These are phyloP conservation scores for Ia io DNA, from an alignment of 2,113 vertebrate species.

Conservation along the genomic window DNA sequence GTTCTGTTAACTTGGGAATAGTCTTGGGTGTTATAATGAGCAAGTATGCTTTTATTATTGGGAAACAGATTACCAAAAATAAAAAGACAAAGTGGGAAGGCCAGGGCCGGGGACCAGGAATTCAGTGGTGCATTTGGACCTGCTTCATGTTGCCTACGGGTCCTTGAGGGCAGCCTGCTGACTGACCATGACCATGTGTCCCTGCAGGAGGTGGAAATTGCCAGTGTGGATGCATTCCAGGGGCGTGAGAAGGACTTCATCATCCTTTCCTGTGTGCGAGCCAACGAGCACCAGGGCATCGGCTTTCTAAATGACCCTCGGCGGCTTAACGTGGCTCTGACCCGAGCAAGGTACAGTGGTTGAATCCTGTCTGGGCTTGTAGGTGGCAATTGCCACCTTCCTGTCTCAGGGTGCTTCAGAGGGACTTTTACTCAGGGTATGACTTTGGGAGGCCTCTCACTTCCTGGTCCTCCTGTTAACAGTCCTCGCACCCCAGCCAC, in stretches of 20 bases:
- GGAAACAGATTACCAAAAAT: not conserved
- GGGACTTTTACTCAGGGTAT: not conserved
- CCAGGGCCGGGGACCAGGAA: too few species aligned
- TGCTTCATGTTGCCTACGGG: not conserved
- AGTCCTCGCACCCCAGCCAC: not conserved
- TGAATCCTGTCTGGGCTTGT: not conserved
- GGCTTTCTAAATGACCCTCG: conserved; percentile 97
- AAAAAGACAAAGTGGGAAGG: not conserved
- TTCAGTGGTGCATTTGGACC: not conserved
- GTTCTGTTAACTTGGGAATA: not conserved
- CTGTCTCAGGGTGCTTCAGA: not conserved
- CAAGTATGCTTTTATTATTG: not conserved
- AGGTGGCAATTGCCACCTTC: not conserved
- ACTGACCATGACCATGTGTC: not conserved
- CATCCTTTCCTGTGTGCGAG: conserved; percentile 97
- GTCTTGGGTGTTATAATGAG: not conserved
- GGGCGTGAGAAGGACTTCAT: conserved; percentile 99
- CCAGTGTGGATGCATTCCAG: conserved; percentile 98
- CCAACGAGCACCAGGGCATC: conserved; percentile 98
- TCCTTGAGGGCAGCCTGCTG: not conserved
- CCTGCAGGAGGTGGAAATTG: conserved; percentile 96
- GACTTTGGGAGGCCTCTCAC: not conserved
- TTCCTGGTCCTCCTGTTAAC: not conserved
- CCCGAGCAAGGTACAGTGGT: conserved; percentile 90
- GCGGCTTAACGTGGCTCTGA: conserved; percentile 97